Evolutionary conservation across 2,888 invertebrate genomes (phyloP).

Genomic region (Argyresthia goedartella): DNA sequence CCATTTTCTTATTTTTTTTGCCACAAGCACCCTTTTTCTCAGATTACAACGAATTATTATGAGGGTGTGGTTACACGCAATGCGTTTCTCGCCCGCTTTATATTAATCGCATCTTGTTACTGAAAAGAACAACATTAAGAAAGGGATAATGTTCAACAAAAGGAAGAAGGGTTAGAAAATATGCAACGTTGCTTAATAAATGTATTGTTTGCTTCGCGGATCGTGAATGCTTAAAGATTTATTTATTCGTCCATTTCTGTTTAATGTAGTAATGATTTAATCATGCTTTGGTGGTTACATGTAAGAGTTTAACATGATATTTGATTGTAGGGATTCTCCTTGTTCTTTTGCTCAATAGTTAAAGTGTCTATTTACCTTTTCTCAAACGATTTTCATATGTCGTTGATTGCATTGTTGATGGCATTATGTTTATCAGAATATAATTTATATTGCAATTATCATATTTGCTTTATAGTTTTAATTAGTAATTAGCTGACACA

Average conservation of each 20-base stretch:
- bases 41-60: neutral
- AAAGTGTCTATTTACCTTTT: no score
- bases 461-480: no score
- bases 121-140: conserved; percentile 23
- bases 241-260: conserved; percentile 13
- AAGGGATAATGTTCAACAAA: conserved; percentile 21
- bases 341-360: no score
- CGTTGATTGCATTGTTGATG: no score
- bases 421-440: no score
- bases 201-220: no score
- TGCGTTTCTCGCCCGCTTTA: conserved; percentile 36
- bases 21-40: conserved; percentile 22
- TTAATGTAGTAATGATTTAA: neutral
- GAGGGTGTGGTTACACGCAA: conserved; percentile 23
- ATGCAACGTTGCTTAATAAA: conserved; percentile 24
- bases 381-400: no score
- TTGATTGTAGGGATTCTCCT: no score
- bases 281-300: no score
- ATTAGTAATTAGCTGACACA: no score
- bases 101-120: conserved; percentile 54
- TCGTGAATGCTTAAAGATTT: conserved; percentile 20
- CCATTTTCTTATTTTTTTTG: conserved; percentile 28
- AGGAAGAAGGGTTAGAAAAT: conserved; percentile 36
- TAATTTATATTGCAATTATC: no score
- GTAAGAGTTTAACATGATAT: no score